Base-by-base conservation (phyloP, 2,888 invertebrate species). In the Dromius quadrimaculatus region DNA sequence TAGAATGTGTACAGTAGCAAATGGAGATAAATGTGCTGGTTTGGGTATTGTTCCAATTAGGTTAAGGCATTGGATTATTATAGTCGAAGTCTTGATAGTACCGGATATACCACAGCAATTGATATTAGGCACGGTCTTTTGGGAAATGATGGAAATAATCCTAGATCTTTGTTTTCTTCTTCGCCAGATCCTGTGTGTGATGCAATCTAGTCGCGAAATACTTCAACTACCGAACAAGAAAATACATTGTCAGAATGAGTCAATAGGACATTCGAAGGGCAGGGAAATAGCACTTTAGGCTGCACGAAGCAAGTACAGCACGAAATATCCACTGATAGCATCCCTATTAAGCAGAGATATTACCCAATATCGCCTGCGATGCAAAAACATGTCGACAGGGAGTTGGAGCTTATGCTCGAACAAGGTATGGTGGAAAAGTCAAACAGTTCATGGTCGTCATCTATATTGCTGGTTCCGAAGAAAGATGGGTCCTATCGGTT, bases 401-500 rank as follows among this genome's bases (percentile, higher is more conserved):
- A 78, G 65, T 72, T 78, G 0, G 77, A 78, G 57, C 34, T 74
- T 1, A 79, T 79, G 78, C 15, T 78, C 2, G 57, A 28, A 1
- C 45, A 74, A 0, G 75, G 73, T 0, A 74, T 78, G 0, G 75
- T 79, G 0, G 77, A 78, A 34, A 73, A 72, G 69, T 69, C 0
- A 38, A 23, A 4, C 43, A 69, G 15, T n/a, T n/a, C n/a, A n/a
- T n/a, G n/a, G n/a, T n/a, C n/a, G n/a, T n/a, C n/a, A n/a, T n/a
- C n/a, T n/a, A n/a, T n/a, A n/a, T n/a, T n/a, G n/a, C n/a, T n/a
- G n/a, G n/a, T n/a, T n/a, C n/a, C n/a, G n/a, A n/a, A n/a, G n/a
- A n/a, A n/a, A n/a, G n/a, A n/a, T n/a, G n/a, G n/a, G n/a, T n/a
- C n/a, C n/a, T n/a, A n/a, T n/a, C n/a, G n/a, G n/a, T n/a, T n/a